Evolutionary conservation across 2,797 vertebrate species (phyloP), one percentile per base, ranked within the genome.

Genomic region (Hipposideros larvatus): DNA sequence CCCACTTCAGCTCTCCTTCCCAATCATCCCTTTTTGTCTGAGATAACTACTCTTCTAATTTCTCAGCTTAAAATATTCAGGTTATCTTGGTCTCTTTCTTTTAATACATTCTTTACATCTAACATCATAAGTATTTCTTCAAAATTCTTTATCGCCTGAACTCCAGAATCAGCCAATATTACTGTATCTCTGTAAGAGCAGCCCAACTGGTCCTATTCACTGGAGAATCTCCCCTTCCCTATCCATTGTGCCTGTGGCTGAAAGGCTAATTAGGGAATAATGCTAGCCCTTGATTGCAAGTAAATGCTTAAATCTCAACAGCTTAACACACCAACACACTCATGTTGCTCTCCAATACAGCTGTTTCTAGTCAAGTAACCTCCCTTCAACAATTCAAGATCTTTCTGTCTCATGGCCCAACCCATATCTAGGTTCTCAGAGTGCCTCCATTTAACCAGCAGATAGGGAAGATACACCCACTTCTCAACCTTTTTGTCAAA

Each of bases 41-140:
- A 46, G 48, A 41, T 85, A 75, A 83, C 34, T 66, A 26, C 26
- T 70, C 34, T 75, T 93, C 28, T 78, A 70, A 37, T 70, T 66
- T 21, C 48, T 68, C 73, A 91, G 22, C n/a, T 91, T 83, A 55
- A 96, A 90, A 89, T 68, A 82, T 15, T 80, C 14, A 90, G 2
- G 4, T 55, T 90, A 68, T 41, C 5, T 53, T 75, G 84, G 70
- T 75, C 55, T 70, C n/a, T 59, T 79, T 73, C 46, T 80, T 90
- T 73, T 65, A 61, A 78, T 82, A 90, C 19, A 57, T 66, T 16
- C 24, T 89, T 74, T 89, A 86, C 4, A 48, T 24, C 18, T 55
- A 87, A 48, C 18, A 18, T 73, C 77, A 84, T 84, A 93, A 80
- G 63, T 77, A 55, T 78, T 48, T 31, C 77, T 90, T 94, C 71